These are phyloP conservation scores for Lanistes nyassanus DNA, from an alignment of 1,140 invertebrate species.

Conservation along the genomic window DNA sequence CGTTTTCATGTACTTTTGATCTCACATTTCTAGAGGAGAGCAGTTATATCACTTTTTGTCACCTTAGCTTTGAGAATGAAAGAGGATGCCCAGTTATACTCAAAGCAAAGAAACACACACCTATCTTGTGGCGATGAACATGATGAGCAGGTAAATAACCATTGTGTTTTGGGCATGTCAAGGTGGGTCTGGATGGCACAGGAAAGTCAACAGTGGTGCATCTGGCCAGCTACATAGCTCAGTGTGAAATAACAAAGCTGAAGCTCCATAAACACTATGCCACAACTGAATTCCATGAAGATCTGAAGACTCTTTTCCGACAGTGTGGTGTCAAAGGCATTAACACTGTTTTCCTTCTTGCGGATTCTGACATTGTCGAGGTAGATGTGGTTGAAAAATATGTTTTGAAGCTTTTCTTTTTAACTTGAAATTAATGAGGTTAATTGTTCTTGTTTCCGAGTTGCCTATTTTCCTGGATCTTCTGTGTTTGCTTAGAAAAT, in stretches of 20 bases:
- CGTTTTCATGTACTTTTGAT: too few relatives aligned
- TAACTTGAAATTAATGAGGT: neutral
- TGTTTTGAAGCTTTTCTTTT: neutral
- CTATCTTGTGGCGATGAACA: too few relatives aligned
- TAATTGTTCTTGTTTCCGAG: too few relatives aligned
- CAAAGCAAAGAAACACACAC: too few relatives aligned
- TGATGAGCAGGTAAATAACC: too few relatives aligned
- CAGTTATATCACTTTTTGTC: too few relatives aligned
- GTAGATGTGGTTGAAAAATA: constrained; percentile 49
- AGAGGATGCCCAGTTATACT: too few relatives aligned
- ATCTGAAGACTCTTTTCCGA: constrained; percentile 77
- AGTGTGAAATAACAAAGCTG: constrained; percentile 61
- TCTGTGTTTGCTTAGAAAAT: too few relatives aligned
- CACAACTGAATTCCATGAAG: constrained; percentile 79
- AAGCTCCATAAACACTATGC: constrained; percentile 80
- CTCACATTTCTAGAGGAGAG: too few relatives aligned
- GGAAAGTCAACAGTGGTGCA: constrained; percentile 63
- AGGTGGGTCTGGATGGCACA: constrained; percentile 66
- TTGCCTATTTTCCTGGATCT: too few relatives aligned
- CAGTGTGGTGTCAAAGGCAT: constrained; percentile 59
- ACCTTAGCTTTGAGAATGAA: too few relatives aligned
- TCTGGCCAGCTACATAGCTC: constrained; percentile 60
- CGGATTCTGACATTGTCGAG: constrained; percentile 73
- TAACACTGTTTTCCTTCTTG: constrained; percentile 63
- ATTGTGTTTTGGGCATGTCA: neutral